phyloP scores from a whole-genome alignment of 2,888 invertebrate species.

The Volucella bombylans region DNA sequence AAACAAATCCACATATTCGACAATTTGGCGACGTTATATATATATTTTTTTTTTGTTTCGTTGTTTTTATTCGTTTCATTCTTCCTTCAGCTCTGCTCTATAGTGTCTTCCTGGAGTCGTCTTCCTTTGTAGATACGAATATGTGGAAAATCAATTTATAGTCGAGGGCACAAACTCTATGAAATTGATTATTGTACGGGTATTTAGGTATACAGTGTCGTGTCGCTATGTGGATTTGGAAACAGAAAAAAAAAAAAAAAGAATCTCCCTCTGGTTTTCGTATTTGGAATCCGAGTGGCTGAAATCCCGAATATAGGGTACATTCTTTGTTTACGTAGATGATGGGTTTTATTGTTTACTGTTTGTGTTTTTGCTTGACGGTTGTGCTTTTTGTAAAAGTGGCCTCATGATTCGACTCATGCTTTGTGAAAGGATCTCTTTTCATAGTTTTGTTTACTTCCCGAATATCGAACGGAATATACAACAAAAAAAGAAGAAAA shows the following conservation, averaged over 20 bases:
- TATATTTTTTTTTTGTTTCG: background rate
- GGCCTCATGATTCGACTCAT: conserved; percentile 26
- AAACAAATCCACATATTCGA: conserved; percentile 57
- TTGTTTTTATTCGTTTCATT: background rate
- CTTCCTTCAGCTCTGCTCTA: background rate
- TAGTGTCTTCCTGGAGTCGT: background rate
- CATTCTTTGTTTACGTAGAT: conserved; percentile 48
- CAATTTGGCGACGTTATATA: conserved; percentile 46
- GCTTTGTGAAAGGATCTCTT: conserved; percentile 21
- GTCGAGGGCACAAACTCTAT: conserved; percentile 30
- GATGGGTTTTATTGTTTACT: conserved; percentile 53
- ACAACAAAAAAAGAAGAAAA: background rate
- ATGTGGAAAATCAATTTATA: conserved; percentile 48
- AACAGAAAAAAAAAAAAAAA: background rate
- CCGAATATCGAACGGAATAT: background rate
- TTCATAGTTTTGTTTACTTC: conserved; percentile 2
- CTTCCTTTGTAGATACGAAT: background rate
- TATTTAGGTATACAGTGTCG: conserved; percentile 27
- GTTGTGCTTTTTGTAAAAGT: conserved; percentile 31
- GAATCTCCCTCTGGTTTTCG: background rate
- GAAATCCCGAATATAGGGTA: conserved; percentile 2
- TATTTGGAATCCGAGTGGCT: background rate
- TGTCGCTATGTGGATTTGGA: background rate
- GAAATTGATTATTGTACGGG: conserved; percentile 52
- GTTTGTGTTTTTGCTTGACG: conserved; percentile 24